These are phyloP conservation scores for Paraplagusia blochii DNA, from an alignment of 2,113 vertebrate genomes.

Conservation along the genomic window DNA sequence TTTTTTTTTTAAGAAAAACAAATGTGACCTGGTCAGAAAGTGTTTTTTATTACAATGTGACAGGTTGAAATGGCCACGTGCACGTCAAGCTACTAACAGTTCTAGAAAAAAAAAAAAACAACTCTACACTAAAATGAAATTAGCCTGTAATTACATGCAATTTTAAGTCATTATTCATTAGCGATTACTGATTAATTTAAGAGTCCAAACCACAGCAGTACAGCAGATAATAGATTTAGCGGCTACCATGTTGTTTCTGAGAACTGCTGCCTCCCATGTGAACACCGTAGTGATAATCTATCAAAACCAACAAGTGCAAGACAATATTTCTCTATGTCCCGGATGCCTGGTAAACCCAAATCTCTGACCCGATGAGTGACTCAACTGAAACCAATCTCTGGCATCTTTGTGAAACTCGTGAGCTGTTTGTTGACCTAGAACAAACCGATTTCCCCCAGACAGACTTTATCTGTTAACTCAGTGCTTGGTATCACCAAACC, in stretches of 20 bases:
- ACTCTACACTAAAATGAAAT: constrained; percentile 15
- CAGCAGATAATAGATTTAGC: constrained; percentile 20
- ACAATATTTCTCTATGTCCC: constrained; percentile 63
- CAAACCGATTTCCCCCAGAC: constrained; percentile 68
- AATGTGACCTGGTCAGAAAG: constrained; percentile 42
- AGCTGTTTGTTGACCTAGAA: constrained; percentile 77
- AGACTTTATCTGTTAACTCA: constrained; percentile 70
- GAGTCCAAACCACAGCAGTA: neutral
- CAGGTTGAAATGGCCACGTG: constrained; percentile 51
- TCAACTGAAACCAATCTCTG: constrained; percentile 70
- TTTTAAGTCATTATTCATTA: constrained; percentile 16
- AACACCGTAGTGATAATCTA: constrained; percentile 62
- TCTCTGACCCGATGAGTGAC: constrained; percentile 58
- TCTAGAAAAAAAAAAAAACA: constrained; percentile 38
- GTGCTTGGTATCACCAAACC: constrained; percentile 70
- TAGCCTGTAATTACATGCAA: constrained; percentile 11
- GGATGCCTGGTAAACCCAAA: constrained; percentile 68
- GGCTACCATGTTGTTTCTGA: constrained; percentile 65
- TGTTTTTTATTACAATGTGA: constrained; percentile 54
- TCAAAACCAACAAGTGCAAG: constrained; percentile 69
- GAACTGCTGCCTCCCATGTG: constrained; percentile 62
- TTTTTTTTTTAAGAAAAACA: constrained; percentile 53
- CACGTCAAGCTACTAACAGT: constrained; percentile 33
- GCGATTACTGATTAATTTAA: constrained; percentile 18
- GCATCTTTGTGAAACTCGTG: constrained; percentile 62